Evolutionary conservation across 2,797 vertebrate species (phyloP), one percentile per base, ranked within the genome.

Genomic region (Pyrocephalus nanus): DNA sequence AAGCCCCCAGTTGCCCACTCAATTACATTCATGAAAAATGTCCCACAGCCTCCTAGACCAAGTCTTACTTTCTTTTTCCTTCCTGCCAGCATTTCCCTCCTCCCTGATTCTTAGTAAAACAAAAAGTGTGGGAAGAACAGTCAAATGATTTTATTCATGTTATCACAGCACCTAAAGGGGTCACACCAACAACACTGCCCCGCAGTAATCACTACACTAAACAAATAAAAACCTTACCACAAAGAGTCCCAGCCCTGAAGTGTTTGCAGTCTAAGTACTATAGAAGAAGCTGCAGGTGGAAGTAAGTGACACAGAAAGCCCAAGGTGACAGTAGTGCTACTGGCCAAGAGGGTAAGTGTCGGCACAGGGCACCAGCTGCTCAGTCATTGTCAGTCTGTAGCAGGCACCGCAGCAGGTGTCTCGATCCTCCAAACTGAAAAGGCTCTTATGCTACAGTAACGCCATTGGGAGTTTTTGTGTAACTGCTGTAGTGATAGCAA

Each of bases 351-450:
- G 75, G 26, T 87, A 74, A 94, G 78, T 27, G 48, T 58, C 11
- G 51, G 71, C 69, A 69, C 54, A 69, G 75, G 43, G 75, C 93
- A 94, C 58, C 95, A 95, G 95, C 89, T 96, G 95, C 92, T 95
- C 12, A 11, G 18, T 85, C 27, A 86, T 32, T 96, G 85, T 92
- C 58, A 47, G 47, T 21, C 26, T 12, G 18, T 57, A 67, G 86
- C 84, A 73, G 67, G 81, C 92, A 77, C 40, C 65, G 21, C 75
- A 91, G 95, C 95, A 95, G 93, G 92, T 94, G 92, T 5, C 89
- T 86, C 21, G 1, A 36, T 9, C 67, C 92, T 92, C 69, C 87
- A 51, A 20, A 66, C 73, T 81, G 70, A 93, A 96, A 93, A 85
- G 76, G 87, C 87, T 91, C 85, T 94, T 70, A 62, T 32, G 40